Evolutionary conservation across 2,888 invertebrate species (phyloP).

Genomic region (Syrphus vitripennis): DNA sequence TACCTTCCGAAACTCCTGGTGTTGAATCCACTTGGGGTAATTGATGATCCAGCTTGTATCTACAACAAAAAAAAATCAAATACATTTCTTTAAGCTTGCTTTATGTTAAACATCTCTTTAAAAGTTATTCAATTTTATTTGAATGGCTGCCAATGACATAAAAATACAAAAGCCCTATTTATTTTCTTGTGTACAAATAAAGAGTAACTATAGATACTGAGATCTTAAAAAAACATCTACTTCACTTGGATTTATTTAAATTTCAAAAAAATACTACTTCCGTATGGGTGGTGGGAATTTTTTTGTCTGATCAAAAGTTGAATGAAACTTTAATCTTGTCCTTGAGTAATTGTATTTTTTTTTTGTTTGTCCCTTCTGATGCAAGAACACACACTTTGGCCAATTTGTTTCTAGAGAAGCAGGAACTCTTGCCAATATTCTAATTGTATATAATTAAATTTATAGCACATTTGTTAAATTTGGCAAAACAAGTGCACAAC

Average conservation of each 20-base stretch:
- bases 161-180: neutral
- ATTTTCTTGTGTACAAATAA: neutral
- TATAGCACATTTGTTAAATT: neutral
- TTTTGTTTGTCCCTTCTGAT: neutral
- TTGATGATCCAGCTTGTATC: conserved; percentile 78
- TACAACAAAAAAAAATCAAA: conserved; percentile 70
- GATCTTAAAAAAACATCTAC: neutral
- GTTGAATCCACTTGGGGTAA: conserved; percentile 76
- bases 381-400: neutral
- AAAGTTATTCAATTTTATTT: neutral
- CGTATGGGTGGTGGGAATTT: neutral
- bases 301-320: conserved; percentile 5
- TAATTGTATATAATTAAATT: neutral
- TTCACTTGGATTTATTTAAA: neutral
- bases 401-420: neutral
- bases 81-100: neutral
- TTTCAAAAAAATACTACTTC: conserved; percentile 2
- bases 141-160: conserved; percentile 10
- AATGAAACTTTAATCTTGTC: conserved; percentile 21
- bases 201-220: neutral
- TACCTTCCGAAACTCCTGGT: conserved; percentile 79
- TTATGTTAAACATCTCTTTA: neutral
- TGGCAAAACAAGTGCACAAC: conserved; percentile 8
- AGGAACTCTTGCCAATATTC: neutral
- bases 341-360: conserved; percentile 18